Conservation (phyloP, 92 coral and sea anemone genomes). For the Anthopleura xanthogrammica region DNA sequence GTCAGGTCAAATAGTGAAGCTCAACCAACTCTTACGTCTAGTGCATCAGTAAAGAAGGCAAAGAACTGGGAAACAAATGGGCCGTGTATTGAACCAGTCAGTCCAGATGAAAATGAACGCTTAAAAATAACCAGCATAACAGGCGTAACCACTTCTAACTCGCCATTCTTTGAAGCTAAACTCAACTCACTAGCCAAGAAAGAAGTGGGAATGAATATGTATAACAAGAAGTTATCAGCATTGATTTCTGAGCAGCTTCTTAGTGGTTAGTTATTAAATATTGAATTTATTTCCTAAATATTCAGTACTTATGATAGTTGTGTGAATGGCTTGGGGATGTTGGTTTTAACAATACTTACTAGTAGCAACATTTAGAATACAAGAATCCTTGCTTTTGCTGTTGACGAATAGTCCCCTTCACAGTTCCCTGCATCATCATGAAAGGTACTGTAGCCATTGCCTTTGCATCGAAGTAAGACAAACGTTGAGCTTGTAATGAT, state of each 20-base stretch:
- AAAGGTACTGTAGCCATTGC: no score
- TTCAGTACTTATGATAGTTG: neutral
- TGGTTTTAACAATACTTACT: no score
- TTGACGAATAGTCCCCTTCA: no score
- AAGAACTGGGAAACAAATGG: conserved; percentile 62
- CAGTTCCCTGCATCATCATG: no score
- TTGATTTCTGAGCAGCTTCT: conserved; percentile 68
- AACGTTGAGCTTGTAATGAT: no score
- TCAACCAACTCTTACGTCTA: neutral
- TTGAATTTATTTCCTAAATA: neutral
- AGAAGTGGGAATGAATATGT: conserved; percentile 48
- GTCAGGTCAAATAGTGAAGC: neutral
- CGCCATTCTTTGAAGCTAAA: conserved; percentile 20
- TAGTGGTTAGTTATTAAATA: conserved; percentile 46
- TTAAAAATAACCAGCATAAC: neutral
- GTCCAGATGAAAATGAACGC: conserved; percentile 80
- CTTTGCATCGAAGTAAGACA: no score
- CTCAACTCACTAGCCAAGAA: conserved; percentile 32
- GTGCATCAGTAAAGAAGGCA: neutral
- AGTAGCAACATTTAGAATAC: no score
- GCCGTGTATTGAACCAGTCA: conserved; percentile 87
- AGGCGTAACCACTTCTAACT: neutral
- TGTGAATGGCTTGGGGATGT: no score
- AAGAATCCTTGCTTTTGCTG: no score
- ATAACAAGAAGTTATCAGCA: conserved; percentile 53